Evolutionary conservation across 2,113 vertebrate species (phyloP).

Genomic region (Microcebus tavaratra): DNA sequence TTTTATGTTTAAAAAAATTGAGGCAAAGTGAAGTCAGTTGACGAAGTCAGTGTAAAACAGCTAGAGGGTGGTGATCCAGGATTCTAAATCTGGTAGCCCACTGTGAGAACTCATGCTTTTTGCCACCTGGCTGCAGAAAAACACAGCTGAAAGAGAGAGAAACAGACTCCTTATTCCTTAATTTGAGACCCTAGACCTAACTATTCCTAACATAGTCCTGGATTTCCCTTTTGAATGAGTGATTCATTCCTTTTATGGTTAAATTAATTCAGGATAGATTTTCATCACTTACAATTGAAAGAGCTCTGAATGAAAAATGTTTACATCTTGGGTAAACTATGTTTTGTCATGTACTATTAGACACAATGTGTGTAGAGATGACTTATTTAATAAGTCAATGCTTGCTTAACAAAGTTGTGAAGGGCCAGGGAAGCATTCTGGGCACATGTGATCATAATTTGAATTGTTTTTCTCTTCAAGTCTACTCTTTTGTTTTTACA

Average conservation of each 20-base stretch:
- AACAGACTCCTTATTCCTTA: not conserved
- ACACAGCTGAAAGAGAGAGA: not conserved
- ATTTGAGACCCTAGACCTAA: not conserved
- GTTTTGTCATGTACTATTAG: not conserved
- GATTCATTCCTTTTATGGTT: not conserved
- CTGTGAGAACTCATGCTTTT: not conserved
- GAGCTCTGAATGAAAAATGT: not conserved
- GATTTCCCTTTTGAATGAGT: not conserved
- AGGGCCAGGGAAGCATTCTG: not conserved
- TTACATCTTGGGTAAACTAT: not conserved
- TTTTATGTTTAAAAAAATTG: not conserved
- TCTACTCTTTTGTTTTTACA: not conserved
- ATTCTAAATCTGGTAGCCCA: not conserved
- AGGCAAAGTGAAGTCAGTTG: not conserved
- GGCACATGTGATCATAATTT: not conserved
- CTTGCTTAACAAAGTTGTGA: not conserved
- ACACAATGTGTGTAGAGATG: not conserved
- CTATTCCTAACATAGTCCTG: not conserved
- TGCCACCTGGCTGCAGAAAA: not conserved
- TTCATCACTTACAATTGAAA: not conserved
- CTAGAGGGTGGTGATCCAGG: not conserved
- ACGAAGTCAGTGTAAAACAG: not conserved
- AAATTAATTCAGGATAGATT: not conserved
- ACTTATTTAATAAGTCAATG: not conserved
- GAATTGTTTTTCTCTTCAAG: not conserved